Base-by-base conservation (phyloP, 1,140 invertebrate genomes). In the Penaeus chinensis region DNA sequence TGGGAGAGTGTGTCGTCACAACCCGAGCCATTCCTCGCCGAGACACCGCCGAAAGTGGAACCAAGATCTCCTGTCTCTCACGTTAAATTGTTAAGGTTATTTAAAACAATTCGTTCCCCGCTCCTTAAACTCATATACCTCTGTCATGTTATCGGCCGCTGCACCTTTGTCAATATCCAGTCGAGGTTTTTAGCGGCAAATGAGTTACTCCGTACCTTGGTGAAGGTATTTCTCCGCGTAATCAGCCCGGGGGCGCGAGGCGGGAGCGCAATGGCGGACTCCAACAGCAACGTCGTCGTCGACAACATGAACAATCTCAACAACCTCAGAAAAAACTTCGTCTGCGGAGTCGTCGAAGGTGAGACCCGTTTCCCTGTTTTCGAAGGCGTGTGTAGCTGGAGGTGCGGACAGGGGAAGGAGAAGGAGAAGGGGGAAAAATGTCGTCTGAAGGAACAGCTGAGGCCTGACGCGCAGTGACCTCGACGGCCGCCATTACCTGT, bases 291-390 rank as follows among this genome's bases (percentile, higher is more conserved):
- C 76, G 89, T 54, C 54, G 54, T 54, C 54, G 54, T 54, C 54
- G 54, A 54, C 54, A 54, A 54, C 54, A 54, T 54, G 54, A 54
- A 90, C 32, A 89, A 90, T 82, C 82, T 88, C 22, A 90, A 90
- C 80, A 89, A 88, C 71, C 66, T 90, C 3, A 89, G 81, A 47
- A 91, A 90, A 69, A 95, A 96, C 92, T 98, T 98, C 91, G 96
- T 97, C 91, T 97, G 96, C 92, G 97, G 97, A 83, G 97, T 98
- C 84, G 96, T 98, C 47, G 97, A 98, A 95, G 97, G 96, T 96
- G 94, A 91, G 87, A 85, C 62, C 74, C 54, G 61, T 66, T 63
- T 60, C 22, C 37, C 7, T 18, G 2, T 63, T 78, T 24, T 16
- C 16, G 54, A 16, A 54, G 16, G 54, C 54, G 54, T 54, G 5